These are phyloP conservation scores for Amaurobius ferox DNA, from an alignment of 2,888 invertebrate species.

Conservation along the genomic window DNA sequence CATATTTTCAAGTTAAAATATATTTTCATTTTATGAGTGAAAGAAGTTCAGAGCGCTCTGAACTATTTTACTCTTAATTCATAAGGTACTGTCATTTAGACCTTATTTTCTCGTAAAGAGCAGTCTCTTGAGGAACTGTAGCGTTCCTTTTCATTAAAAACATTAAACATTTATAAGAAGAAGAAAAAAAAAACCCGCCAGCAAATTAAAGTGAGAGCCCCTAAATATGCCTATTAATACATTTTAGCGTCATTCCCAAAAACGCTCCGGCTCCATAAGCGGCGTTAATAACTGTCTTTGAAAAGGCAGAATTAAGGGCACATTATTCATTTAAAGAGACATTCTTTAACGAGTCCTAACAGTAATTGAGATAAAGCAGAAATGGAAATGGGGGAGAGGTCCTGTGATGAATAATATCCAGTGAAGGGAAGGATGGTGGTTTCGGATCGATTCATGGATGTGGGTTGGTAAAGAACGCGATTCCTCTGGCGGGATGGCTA, in stretches of 20 bases:
- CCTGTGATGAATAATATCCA: neutral
- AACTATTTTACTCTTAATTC: too few relatives aligned
- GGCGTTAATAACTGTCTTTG: conserved; percentile 11
- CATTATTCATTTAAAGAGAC: conserved; percentile 8
- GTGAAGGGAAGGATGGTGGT: neutral
- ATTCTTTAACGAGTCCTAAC: conserved; percentile 16
- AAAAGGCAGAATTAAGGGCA: conserved; percentile 1
- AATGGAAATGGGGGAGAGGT: neutral
- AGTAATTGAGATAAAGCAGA: conserved; percentile 14
- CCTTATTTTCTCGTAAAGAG: too few relatives aligned
- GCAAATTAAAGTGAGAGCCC: neutral
- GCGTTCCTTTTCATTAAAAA: too few relatives aligned
- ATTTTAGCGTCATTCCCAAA: neutral
- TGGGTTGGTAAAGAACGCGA: too few relatives aligned
- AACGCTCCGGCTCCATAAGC: neutral
- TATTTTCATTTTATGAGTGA: too few relatives aligned
- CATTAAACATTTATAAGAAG: too few relatives aligned
- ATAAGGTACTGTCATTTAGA: too few relatives aligned
- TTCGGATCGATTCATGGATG: too few relatives aligned
- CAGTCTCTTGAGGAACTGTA: too few relatives aligned
- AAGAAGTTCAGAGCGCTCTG: too few relatives aligned
- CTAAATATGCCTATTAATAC: neutral
- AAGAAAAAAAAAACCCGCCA: neutral
- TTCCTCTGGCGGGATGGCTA: too few relatives aligned
- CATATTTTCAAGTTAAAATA: too few relatives aligned